Evolutionary conservation across 2,113 vertebrate genomes (phyloP).

Genomic region (Lynx canadensis): DNA sequence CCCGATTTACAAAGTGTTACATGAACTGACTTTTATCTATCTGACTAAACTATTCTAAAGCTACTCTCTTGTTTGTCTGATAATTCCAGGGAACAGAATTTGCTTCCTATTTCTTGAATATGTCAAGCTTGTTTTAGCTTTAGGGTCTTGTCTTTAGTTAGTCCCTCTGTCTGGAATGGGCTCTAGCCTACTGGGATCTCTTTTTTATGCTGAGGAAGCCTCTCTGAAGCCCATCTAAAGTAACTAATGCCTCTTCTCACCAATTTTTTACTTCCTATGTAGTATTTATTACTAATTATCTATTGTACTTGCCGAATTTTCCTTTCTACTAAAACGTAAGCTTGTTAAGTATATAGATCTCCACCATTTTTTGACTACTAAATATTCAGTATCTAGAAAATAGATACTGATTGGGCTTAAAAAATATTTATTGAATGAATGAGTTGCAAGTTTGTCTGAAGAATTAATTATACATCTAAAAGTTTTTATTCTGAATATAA

Average conservation of each 20-base stretch:
- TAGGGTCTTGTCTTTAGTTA: background rate
- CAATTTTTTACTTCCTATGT: background rate
- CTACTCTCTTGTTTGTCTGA: background rate
- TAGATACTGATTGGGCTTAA: background rate
- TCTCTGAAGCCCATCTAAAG: background rate
- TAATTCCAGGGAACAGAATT: constrained; percentile 30
- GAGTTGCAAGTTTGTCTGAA: background rate
- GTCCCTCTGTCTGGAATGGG: background rate
- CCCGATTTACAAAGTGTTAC: constrained; percentile 40
- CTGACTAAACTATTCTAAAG: constrained; percentile 38
- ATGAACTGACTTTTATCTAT: constrained; percentile 46
- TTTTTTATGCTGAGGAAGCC: background rate
- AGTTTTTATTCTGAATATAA: background rate
- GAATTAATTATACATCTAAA: background rate
- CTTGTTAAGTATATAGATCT: background rate
- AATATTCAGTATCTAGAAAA: background rate
- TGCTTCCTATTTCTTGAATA: constrained; percentile 18
- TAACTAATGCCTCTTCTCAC: background rate
- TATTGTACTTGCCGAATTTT: background rate
- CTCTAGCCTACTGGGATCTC: background rate
- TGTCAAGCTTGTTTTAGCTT: background rate
- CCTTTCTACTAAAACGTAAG: background rate
- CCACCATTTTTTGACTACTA: background rate
- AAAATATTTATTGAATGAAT: background rate
- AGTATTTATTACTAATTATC: background rate